Conservation (phyloP, 2,888 invertebrate species). For the Habroteleia sp. region DNA sequence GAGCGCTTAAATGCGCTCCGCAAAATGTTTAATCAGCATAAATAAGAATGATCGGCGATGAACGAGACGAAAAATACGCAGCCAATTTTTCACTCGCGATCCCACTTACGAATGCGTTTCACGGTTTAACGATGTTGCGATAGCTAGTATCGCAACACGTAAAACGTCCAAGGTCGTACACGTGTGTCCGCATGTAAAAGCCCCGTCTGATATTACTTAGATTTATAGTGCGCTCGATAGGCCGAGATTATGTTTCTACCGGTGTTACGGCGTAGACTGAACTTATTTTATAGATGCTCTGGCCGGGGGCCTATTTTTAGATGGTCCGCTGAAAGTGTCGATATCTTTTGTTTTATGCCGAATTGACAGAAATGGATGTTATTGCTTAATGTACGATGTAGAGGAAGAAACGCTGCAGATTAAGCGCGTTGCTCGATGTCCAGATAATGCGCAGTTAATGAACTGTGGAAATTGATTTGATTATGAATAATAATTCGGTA, state of each 20-base stretch:
- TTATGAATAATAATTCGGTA: background rate
- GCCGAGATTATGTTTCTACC: conserved; percentile 65
- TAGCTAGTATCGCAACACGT: conserved; percentile 53
- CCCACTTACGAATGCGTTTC: conserved; percentile 42
- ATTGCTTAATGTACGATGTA: conserved; percentile 11
- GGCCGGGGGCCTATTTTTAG: conserved; percentile 29
- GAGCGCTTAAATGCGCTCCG: background rate
- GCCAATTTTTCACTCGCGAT: conserved; percentile 38
- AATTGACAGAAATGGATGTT: conserved; percentile 34
- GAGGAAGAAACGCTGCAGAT: conserved; percentile 17
- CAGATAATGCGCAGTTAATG: conserved; percentile 19
- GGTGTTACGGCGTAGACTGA: conserved; percentile 57
- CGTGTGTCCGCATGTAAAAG: conserved; percentile 47
- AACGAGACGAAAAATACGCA: conserved; percentile 14
- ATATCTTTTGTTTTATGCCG: conserved; percentile 35
- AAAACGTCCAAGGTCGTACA: conserved; percentile 54
- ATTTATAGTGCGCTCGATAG: conserved; percentile 64
- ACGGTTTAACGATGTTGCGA: conserved; percentile 60
- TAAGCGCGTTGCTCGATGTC: conserved; percentile 8
- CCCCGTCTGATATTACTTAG: conserved; percentile 60
- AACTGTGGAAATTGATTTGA: background rate
- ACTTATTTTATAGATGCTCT: conserved; percentile 40
- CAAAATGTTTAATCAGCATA: conserved; percentile 47
- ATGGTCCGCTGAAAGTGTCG: conserved; percentile 19
- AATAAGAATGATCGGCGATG: conserved; percentile 36